Evolutionary conservation across 2,113 vertebrate genomes (phyloP).

Genomic region (Hydrochoerus hydrochaeris): DNA sequence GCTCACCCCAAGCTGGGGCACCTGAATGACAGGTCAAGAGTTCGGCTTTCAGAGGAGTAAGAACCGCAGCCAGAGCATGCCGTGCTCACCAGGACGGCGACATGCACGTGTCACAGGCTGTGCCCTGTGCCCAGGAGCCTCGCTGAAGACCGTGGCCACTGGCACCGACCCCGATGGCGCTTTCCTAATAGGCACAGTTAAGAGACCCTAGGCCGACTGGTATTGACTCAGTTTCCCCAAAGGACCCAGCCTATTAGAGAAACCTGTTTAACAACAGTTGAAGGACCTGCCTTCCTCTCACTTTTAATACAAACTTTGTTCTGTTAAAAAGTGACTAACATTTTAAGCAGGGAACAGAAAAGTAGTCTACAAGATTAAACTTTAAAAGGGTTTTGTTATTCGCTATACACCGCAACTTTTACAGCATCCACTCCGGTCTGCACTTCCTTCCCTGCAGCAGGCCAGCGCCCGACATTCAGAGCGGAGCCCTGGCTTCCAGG

Average conservation of each 20-base stretch:
- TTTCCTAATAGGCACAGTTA: neutral
- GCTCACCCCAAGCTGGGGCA: neutral
- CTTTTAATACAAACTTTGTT: conserved; percentile 59
- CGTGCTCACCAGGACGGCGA: neutral
- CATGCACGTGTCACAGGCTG: neutral
- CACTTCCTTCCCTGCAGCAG: conserved; percentile 49
- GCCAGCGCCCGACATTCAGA: neutral
- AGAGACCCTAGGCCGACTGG: neutral
- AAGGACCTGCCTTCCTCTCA: neutral
- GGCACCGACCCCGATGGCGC: conserved; percentile 30
- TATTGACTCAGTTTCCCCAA: conserved; percentile 32
- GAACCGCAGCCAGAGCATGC: neutral
- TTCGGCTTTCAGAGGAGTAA: neutral
- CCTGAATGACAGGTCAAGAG: neutral
- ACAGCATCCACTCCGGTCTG: conserved; percentile 45
- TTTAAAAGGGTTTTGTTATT: conserved; percentile 79
- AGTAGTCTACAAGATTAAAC: conserved; percentile 58
- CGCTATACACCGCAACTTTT: conserved; percentile 84
- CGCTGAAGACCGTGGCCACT: neutral
- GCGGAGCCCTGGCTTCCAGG: neutral
- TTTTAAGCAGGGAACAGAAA: conserved; percentile 74
- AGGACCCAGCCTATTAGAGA: conserved; percentile 52
- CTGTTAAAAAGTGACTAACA: conserved; percentile 70
- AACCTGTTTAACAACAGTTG: conserved; percentile 38
- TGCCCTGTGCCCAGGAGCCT: neutral